Evolutionary conservation across 2,113 vertebrate species (phyloP).

Genomic region (Coregonus clupeaformis): DNA sequence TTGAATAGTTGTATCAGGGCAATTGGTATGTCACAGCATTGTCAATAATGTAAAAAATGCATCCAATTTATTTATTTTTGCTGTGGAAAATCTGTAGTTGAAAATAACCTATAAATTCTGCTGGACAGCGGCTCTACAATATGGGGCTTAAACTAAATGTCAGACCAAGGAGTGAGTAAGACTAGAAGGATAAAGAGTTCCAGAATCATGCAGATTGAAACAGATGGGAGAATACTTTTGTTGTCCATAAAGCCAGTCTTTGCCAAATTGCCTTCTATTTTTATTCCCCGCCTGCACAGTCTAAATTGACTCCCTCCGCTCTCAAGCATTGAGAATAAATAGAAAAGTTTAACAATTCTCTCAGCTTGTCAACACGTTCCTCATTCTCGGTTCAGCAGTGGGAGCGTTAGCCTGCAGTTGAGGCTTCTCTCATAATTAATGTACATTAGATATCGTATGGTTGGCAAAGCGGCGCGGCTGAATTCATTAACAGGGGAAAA

Average conservation of each 20-base stretch:
- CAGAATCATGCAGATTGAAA: constrained; percentile 5
- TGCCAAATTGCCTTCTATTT: constrained; percentile 29
- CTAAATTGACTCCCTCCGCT: constrained; percentile 21
- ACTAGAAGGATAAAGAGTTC: neutral
- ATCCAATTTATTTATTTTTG: constrained; percentile 11
- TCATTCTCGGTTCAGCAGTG: constrained; percentile 46
- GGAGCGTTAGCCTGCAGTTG: constrained; percentile 46
- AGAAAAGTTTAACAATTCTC: constrained; percentile 32
- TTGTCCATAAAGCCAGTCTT: constrained; percentile 14
- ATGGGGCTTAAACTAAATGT: constrained; percentile 11
- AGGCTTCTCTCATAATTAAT: constrained; percentile 16
- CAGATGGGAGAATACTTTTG: constrained; percentile 18
- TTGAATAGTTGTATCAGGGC: too few species aligned
- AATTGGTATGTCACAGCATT: neutral
- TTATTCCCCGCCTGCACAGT: constrained; percentile 43
- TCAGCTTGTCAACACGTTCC: constrained; percentile 55
- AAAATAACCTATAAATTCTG: neutral
- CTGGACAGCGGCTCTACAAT: neutral
- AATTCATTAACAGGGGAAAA: constrained; percentile 37
- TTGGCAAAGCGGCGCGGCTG: constrained; percentile 31
- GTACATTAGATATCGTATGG: constrained; percentile 32
- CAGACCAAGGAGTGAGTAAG: constrained; percentile 1
- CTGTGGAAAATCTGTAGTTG: constrained; percentile 14
- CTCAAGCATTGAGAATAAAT: constrained; percentile 41
- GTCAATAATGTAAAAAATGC: neutral